phyloP scores from a whole-genome alignment of 2,113 vertebrate genomes.

The Heptranchias perlo region DNA sequence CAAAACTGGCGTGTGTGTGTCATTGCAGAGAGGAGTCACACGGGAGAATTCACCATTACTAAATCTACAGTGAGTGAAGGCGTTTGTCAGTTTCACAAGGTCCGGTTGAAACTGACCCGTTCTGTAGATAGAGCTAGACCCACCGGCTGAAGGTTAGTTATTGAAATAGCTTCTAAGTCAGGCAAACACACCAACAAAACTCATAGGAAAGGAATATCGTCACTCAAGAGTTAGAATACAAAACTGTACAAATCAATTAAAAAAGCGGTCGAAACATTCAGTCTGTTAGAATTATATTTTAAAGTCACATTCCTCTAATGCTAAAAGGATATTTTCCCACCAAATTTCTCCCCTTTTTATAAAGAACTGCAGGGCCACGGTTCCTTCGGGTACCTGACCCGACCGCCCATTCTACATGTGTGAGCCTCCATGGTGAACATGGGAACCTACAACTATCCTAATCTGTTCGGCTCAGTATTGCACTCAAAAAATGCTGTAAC shows the following conservation, averaged over 20 bases:
- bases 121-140: not conserved
- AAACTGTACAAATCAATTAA: not conserved
- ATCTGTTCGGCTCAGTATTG: not conserved
- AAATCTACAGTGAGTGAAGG: not conserved
- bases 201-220: not conserved
- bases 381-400: not conserved
- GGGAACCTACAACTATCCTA: not conserved
- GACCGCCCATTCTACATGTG: not conserved
- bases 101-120: not conserved
- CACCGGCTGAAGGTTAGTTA: not conserved
- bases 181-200: not conserved
- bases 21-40: constrained; percentile 4
- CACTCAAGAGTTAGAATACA: not conserved
- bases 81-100: not conserved
- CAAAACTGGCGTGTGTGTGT: constrained; percentile 41
- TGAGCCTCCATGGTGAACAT: not conserved
- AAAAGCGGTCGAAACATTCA: not conserved
- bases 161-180: not conserved
- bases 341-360: not conserved
- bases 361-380: not conserved
- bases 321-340: not conserved
- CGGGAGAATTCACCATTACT: not conserved
- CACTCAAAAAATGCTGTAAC: not conserved
- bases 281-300: not conserved
- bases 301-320: not conserved